phyloP scores from a whole-genome alignment of 2,888 invertebrate species.

The Cylindroiulus punctatus region DNA sequence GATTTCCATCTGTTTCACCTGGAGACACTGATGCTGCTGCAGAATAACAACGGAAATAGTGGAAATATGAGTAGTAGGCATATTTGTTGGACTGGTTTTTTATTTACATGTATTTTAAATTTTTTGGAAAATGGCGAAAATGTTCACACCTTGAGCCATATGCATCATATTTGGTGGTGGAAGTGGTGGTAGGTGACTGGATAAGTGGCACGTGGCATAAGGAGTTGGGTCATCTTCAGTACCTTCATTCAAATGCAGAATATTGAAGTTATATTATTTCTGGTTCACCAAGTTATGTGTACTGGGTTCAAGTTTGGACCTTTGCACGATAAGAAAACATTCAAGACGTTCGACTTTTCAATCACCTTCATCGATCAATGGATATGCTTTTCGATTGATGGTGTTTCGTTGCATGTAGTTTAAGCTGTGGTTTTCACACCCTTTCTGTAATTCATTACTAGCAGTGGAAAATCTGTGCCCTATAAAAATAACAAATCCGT shows the following conservation, averaged over 20 bases:
- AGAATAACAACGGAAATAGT: too few species aligned
- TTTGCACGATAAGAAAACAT: not conserved
- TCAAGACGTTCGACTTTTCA: too few species aligned
- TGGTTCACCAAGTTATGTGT: too few species aligned
- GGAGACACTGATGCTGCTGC: not conserved
- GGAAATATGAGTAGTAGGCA: too few species aligned
- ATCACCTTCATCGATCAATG: not conserved
- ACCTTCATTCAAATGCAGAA: too few species aligned
- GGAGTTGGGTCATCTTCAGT: slow-evolving; percentile 51
- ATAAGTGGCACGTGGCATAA: slow-evolving; percentile 49
- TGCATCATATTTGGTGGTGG: slow-evolving; percentile 46
- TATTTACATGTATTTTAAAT: too few species aligned
- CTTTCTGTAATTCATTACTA: not conserved
- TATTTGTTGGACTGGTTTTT: not conserved
- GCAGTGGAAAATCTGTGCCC: slow-evolving; percentile 39
- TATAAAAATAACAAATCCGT: not conserved
- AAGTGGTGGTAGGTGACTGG: slow-evolving; percentile 49
- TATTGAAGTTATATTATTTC: too few species aligned
- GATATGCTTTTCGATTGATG: not conserved
- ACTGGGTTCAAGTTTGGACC: too few species aligned
- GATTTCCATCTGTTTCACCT: not conserved
- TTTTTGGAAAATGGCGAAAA: too few species aligned
- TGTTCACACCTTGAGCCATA: not conserved
- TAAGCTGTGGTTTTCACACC: not conserved
- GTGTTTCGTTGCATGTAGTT: slow-evolving; percentile 51